These are phyloP conservation scores for Thalassarche chlororhynchos DNA, from an alignment of 2,113 vertebrate species.

Conservation along the genomic window DNA sequence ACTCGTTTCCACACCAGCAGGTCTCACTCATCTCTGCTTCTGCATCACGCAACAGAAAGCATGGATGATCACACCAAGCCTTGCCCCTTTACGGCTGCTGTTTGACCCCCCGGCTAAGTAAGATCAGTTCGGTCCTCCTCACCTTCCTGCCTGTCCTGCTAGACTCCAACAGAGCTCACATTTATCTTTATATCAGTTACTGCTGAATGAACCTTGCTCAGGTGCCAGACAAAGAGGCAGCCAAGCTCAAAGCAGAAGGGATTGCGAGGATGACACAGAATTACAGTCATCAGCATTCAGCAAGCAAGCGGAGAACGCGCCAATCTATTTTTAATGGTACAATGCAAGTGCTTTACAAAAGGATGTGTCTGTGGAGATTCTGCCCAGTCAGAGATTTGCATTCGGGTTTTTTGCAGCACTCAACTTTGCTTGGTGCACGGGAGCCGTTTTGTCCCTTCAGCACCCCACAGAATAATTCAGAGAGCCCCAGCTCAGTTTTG, in stretches of 20 bases:
- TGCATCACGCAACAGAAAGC: not conserved
- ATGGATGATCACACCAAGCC: not conserved
- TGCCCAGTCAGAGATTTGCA: slow-evolving; percentile 62
- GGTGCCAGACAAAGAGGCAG: slow-evolving; percentile 61
- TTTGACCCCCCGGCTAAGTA: not conserved
- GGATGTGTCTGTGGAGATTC: slow-evolving; percentile 49
- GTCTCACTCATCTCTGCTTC: not conserved
- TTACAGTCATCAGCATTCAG: slow-evolving; percentile 46
- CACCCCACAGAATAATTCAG: not conserved
- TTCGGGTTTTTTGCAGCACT: not conserved
- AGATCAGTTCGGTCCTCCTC: not conserved
- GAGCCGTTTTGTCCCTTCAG: not conserved
- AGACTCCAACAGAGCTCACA: not conserved
- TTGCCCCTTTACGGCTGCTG: not conserved
- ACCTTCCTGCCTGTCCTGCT: not conserved
- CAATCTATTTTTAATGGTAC: slow-evolving; percentile 61
- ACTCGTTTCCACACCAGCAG: not conserved
- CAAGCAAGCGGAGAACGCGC: not conserved
- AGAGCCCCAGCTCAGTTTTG: not conserved
- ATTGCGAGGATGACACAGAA: slow-evolving; percentile 41
- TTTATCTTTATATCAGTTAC: not conserved
- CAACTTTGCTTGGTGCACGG: not conserved
- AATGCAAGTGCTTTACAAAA: slow-evolving; percentile 54
- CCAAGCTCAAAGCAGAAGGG: slow-evolving; percentile 27
- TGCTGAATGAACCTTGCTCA: slow-evolving; percentile 59